Evolutionary conservation across 1,140 invertebrate genomes (phyloP), one percentile per base, ranked within the genome.

Genomic region (Pogonomyrmex californicus): DNA sequence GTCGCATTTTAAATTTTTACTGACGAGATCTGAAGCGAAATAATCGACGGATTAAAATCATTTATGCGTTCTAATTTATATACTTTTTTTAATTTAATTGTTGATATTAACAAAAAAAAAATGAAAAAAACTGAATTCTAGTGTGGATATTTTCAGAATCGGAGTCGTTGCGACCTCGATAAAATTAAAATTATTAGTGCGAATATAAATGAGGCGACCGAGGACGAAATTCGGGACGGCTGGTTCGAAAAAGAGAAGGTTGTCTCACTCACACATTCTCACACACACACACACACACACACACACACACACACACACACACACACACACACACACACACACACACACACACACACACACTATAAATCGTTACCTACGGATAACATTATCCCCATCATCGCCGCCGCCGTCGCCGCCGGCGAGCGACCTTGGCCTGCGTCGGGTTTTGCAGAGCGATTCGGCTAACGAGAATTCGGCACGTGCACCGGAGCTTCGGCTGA

Each of bases 391-490:
- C 54, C 36, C 68, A 41, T 41, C 70, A 44, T 30, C 68, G 60
- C 49, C 14, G 47, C 65, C 14, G 71, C 30, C 65, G 1, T n/a
- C 65, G 47, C 63, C 58, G 58, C 51, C 23, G 62, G 68, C 70
- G 38, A 71, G 23, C 66, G 92, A 87, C 93, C 93, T 93, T 93
- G 93, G 92, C 91, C 86, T 71, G 76, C 76, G 78, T 66, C 85
- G 85, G 60, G 71, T 91, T 90, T 82, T 76, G 87, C 77, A 88
- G 85, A 93, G 91, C 86, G 87, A 33, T 90, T 66, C 62, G 62
- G 91, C 91, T 92, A 92, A 92, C 92, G 79, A 93, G 90, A 93
- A 93, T 94, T 94, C 91, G 93, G 93, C 93, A 93, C 93, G 93
- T 93, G 93, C 90, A 91, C 75, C 58, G 90, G 89, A 93, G 90